Conservation (phyloP, 2,888 invertebrate species). For the Eustalomyia histrio region DNA sequence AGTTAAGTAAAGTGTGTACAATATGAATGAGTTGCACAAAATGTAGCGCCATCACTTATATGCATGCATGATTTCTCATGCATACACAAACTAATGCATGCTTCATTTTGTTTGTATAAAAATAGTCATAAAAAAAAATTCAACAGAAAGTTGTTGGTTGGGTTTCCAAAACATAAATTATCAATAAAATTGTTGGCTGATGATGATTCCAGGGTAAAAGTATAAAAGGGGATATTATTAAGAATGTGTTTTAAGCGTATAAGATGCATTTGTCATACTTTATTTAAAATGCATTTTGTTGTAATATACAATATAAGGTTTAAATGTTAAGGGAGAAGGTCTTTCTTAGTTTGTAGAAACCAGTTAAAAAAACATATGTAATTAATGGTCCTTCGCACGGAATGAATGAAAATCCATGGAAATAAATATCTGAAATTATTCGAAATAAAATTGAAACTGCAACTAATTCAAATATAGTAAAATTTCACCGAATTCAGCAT, state of each 20-base stretch:
- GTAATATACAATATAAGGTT: neutral
- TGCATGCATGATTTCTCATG: neutral
- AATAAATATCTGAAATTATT: no score
- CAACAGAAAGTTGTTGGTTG: neutral
- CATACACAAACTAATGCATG: neutral
- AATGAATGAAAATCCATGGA: no score
- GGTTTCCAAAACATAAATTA: constrained; percentile 44
- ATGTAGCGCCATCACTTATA: constrained; percentile 3
- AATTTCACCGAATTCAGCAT: no score
- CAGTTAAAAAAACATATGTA: no score
- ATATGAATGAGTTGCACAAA: neutral
- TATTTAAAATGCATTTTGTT: constrained; percentile 21
- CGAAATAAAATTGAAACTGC: no score
- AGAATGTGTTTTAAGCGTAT: neutral
- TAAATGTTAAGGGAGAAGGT: neutral
- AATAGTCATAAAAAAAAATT: neutral
- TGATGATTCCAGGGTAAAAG: neutral
- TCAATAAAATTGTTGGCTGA: constrained; percentile 41
- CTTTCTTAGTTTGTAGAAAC: no score
- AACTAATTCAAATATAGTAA: no score
- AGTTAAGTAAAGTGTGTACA: neutral
- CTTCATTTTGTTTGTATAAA: constrained; percentile 7
- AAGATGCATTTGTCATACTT: constrained; percentile 35
- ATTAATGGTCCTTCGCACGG: no score
- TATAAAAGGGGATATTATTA: constrained; percentile 1